Percentiles rank a stretch among this genome's conserved stretches.
phyloP scores from a whole-genome alignment of 2,888 invertebrate genomes.

The Glaucopsyche alexis region DNA sequence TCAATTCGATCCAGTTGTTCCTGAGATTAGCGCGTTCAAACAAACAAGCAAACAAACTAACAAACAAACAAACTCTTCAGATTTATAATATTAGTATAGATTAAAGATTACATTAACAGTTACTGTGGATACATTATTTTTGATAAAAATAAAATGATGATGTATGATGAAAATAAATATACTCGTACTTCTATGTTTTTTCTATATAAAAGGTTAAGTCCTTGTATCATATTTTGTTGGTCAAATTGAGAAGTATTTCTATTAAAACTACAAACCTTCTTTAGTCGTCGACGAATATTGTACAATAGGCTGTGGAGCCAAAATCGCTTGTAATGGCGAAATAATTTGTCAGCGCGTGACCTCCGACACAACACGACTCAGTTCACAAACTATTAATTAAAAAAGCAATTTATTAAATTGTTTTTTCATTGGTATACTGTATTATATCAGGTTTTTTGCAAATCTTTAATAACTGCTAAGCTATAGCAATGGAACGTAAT shows the following conservation, averaged over 20 bases:
- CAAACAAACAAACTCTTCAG: too few relatives aligned
- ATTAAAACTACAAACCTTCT: neutral
- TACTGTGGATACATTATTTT: too few relatives aligned
- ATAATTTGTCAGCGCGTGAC: constrained; percentile 26
- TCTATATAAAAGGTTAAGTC: too few relatives aligned
- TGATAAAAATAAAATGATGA: too few relatives aligned
- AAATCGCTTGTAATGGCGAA: constrained; percentile 8
- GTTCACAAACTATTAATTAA: constrained; percentile 24
- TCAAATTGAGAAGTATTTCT: neutral
- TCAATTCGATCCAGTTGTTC: too few relatives aligned
- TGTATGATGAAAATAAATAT: too few relatives aligned
- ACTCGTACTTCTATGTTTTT: too few relatives aligned
- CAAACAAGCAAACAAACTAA: too few relatives aligned
- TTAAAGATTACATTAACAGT: too few relatives aligned
- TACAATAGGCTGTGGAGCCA: neutral
- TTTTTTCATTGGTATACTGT: neutral
- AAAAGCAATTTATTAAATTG: constrained; percentile 22
- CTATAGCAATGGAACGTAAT: too few relatives aligned
- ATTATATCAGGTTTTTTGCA: neutral
- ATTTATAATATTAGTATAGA: too few relatives aligned
- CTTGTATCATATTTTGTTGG: neutral
- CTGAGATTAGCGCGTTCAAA: too few relatives aligned
- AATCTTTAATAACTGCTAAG: neutral
- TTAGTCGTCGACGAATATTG: neutral
- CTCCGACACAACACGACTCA: constrained; percentile 9